Conservation (phyloP, 2,113 vertebrate species). For the Semnornis frantzii region DNA sequence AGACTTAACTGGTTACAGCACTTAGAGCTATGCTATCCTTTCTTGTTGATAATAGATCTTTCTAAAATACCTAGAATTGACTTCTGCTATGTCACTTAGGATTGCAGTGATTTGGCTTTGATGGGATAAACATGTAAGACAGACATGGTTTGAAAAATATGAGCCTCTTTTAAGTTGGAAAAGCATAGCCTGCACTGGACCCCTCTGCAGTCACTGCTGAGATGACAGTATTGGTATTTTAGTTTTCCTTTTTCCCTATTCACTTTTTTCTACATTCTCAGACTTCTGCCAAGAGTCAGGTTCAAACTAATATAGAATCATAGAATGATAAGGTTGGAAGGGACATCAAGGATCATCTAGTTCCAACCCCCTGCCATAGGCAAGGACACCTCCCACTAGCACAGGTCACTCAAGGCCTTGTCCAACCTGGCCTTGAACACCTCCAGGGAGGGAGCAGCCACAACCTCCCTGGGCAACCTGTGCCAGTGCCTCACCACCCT, state of each 20-base stretch:
- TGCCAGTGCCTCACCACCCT: too few species aligned
- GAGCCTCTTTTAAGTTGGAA: not conserved
- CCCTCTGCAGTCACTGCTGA: not conserved
- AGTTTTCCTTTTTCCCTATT: not conserved
- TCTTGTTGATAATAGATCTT: conserved; percentile 7
- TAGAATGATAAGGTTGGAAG: too few species aligned
- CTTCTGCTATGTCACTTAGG: not conserved
- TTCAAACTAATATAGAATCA: not conserved
- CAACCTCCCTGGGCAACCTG: too few species aligned
- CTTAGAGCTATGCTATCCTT: not conserved
- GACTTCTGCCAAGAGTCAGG: not conserved
- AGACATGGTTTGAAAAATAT: not conserved
- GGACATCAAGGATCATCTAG: too few species aligned
- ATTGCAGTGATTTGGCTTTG: not conserved
- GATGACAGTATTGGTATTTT: not conserved
- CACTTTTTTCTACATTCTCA: not conserved
- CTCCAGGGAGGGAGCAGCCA: too few species aligned
- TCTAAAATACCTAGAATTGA: not conserved
- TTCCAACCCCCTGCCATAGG: too few species aligned
- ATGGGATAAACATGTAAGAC: not conserved
- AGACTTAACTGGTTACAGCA: not conserved
- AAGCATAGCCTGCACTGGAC: not conserved
- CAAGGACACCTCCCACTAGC: too few species aligned
- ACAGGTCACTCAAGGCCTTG: too few species aligned
- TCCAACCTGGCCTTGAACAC: too few species aligned